Evolutionary conservation across 2,113 vertebrate species (phyloP).

Genomic region (Dipodomys merriami): DNA sequence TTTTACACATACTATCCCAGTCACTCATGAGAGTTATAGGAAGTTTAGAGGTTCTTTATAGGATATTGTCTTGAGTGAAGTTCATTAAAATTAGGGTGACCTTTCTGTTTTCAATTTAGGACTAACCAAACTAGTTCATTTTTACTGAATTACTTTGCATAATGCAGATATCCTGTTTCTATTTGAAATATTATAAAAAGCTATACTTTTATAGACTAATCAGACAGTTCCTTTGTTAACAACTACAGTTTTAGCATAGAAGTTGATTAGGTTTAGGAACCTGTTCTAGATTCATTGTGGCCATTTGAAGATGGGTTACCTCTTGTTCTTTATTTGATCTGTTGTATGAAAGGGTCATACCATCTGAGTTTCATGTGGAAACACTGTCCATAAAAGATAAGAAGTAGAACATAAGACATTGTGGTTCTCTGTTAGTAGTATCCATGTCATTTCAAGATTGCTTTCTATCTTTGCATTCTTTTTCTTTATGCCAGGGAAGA

Average conservation of each 20-base stretch:
- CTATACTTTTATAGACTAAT: neutral
- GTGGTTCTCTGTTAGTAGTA: neutral
- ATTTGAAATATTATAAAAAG: neutral
- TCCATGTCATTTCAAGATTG: neutral
- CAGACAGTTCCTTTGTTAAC: neutral
- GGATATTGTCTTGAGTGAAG: neutral
- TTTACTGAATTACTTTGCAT: neutral
- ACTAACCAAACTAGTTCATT: neutral
- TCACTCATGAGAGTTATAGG: neutral
- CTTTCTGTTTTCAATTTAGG: neutral
- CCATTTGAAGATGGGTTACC: neutral
- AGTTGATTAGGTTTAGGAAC: neutral
- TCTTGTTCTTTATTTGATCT: neutral
- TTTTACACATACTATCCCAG: fast-evolving
- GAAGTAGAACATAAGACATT: neutral
- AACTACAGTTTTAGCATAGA: no score
- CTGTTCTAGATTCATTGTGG: neutral
- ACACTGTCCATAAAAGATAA: neutral
- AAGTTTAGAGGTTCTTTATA: neutral
- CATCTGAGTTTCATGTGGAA: neutral
- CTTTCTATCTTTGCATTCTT: constrained; percentile 24
- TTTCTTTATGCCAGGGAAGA: neutral
- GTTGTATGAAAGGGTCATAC: neutral
- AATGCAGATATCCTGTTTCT: neutral
- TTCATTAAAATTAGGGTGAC: neutral